Evolutionary conservation across 1,140 invertebrate genomes (phyloP).

Genomic region (Drosophila insularis): DNA sequence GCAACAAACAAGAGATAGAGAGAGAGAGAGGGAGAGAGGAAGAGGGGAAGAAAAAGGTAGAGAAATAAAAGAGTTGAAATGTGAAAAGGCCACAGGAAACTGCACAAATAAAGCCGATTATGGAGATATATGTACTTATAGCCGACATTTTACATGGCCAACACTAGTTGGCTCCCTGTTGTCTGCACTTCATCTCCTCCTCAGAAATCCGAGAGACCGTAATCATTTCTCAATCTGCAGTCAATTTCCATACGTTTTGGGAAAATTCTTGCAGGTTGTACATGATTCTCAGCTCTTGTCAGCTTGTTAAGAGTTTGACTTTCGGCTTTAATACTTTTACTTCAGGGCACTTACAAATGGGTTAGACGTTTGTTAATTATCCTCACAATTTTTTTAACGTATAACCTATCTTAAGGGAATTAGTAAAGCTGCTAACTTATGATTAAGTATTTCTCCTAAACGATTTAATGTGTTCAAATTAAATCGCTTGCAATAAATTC

Average conservation of each 20-base stretch:
- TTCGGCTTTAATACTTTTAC: background rate
- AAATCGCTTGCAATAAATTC: no score
- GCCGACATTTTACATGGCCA: slow-evolving; percentile 14
- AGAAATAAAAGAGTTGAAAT: slow-evolving; percentile 29
- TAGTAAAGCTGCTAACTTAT: background rate
- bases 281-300: slow-evolving; percentile 11
- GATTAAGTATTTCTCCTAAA: no score
- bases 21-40: no score
- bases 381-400: no score
- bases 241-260: slow-evolving; percentile 22
- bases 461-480: no score
- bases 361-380: background rate
- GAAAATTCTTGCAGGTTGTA: background rate
- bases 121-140: background rate
- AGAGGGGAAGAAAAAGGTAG: background rate
- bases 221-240: slow-evolving; percentile 53
- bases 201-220: background rate
- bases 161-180: background rate
- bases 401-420: no score
- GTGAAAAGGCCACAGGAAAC: slow-evolving; percentile 39
- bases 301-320: slow-evolving; percentile 16
- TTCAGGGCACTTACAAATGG: background rate
- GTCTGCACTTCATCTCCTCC: slow-evolving; percentile 10
- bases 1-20: background rate
- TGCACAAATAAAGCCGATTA: slow-evolving; percentile 57